Base-by-base conservation (phyloP, 2,797 vertebrate genomes). In the Clarias fuscus region DNA sequence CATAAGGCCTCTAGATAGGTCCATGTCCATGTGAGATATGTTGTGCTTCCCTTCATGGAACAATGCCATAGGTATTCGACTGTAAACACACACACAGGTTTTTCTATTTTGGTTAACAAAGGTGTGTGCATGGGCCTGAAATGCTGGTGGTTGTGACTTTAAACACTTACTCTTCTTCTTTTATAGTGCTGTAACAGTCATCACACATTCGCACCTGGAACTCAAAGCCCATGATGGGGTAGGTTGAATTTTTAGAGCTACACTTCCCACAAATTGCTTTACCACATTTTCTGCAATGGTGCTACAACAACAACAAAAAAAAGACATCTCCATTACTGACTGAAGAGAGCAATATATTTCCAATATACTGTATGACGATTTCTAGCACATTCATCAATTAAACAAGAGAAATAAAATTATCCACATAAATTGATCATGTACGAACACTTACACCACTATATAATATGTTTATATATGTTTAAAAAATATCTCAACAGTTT, bases 31-130 rank as follows among this genome's bases (percentile, higher is more conserved):
- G 93, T 97, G 95, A 87, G 96, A 94, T 88, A 99, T 97, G 95
- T 97, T 99, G 93, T 99, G 98, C 88, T 99, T 99, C 89, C 98
- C 98, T 95, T 99, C 98, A 56, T 99, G 98, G 94, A 99, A 99
- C 0, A 97, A 97, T 86, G 98, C 98, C 94, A 99, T 87, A 64
- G 98, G 93, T 71, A 96, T 96, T 82, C 97, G 98, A 90, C 98
- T 99, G 90, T 62, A 75, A 30, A 82, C 17, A 56, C 3, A 73
- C 10, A 65, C 15, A n/a, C 30, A 77, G 75, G 53, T 59, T 27
- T 77, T 30, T 33, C 18, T 33, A 77, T 59, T 30, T 59, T 59
- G 10, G 15, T 33, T 48, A 48, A 48, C 1, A 48, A 33, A 22
- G 8, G 56, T 59, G 27, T 79, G n/a, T 77, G 76, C 61, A 40